Evolutionary conservation across 1,140 invertebrate species (phyloP).

Genomic region (Cydia strobilella): DNA sequence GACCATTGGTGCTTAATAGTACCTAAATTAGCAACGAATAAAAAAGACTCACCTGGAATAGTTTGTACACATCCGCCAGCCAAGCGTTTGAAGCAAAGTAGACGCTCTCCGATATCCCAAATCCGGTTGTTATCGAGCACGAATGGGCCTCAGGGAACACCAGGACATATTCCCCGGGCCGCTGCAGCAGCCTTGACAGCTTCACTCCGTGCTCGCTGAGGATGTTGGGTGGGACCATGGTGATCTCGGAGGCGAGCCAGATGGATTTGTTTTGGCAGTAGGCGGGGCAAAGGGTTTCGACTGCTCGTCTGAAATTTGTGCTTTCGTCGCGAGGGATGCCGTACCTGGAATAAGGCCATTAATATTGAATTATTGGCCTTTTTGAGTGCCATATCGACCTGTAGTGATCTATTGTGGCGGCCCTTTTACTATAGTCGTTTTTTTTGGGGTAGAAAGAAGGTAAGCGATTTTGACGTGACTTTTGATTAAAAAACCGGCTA

Average conservation of each 20-base stretch:
- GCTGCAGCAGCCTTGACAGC: conserved; percentile 89
- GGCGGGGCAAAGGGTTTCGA: conserved; percentile 89
- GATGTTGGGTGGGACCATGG: conserved; percentile 94
- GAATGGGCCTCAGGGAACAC: conserved; percentile 96
- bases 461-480: no score
- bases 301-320: conserved; percentile 86
- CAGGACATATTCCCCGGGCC: conserved; percentile 94
- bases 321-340: conserved; percentile 90
- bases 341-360: conserved; percentile 78
- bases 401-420: no score
- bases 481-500: no score
- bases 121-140: conserved; percentile 93
- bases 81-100: conserved; percentile 94
- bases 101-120: conserved; percentile 95
- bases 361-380: no score
- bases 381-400: no score
- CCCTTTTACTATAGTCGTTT: no score
- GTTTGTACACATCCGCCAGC: conserved; percentile 87
- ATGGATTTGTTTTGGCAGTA: conserved; percentile 91
- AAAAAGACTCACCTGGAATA: conserved; percentile 83
- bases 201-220: conserved; percentile 89
- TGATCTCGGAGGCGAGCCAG: conserved; percentile 96
- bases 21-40: not conserved
- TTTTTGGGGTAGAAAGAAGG: no score
- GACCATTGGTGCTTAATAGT: no score